Evolutionary conservation across 2,113 vertebrate species (phyloP), one percentile per base, ranked within the genome.

Genomic region (Leucoraja erinaceus): DNA sequence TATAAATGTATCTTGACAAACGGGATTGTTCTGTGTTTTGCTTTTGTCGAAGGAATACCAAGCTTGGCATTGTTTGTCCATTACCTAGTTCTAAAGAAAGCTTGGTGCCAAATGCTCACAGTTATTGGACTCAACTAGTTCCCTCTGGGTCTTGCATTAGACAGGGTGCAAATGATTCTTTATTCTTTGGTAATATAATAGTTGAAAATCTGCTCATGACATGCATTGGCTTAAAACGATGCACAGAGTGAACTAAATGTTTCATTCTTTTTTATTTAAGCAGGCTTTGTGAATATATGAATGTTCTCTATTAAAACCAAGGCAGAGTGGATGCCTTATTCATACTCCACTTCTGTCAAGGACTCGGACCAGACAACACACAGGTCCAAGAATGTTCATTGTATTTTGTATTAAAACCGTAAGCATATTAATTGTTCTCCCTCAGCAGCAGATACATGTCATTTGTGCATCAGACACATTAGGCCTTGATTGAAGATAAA

Each of bases 181-280:
- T 74, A 72, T 70, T 72, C 68, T 91, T 33, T 54, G 68, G 18
- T 74, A 72, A 72, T 72, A 54, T 72, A 68, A 54, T 59, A 9
- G 81, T 84, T 59, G 59, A 84, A 59, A 84, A 16, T 63, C 12
- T 74, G 63, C 66, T 47, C 33, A 68, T 47, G 90, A 72, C 9
- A 74, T 74, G 9, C 20, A 72, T 47, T 54, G 90, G 25, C 33
- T 5, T 38, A 72, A 91, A 25, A 9, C 22, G 72, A 72, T 47
- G 38, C 70, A 91, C 68, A 91, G 90, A 74, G 66, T 91, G 66
- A 91, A 91, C 16, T 22, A 70, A 91, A 91, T 47, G 10, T 54
- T 74, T 54, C 68, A 22, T 72, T 74, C 72, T 91, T 86, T 86
- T 47, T 47, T 47, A 47, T 86, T n/a, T 18, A 59, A 88, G 28